Base-by-base conservation (phyloP, 1,140 invertebrate genomes). In the Lepeophtheirus salmonis region DNA sequence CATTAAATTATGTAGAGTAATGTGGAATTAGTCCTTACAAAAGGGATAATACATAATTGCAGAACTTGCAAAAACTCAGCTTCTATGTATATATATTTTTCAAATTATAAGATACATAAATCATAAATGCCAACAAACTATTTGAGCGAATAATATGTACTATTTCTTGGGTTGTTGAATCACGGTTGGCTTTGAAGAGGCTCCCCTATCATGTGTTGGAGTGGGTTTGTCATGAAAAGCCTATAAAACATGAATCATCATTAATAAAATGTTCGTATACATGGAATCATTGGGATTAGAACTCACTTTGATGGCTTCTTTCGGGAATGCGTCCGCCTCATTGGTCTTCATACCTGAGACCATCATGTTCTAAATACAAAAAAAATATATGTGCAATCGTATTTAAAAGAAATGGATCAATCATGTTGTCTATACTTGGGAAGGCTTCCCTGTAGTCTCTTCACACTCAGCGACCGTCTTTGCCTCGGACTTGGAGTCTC, bases 81-180 rank as follows among this genome's bases (percentile, higher is more conserved):
- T n/a, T n/a, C n/a, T n/a, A n/a, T n/a, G n/a, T n/a, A n/a, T n/a
- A n/a, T n/a, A n/a, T n/a, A n/a, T n/a, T n/a, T n/a, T n/a, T n/a
- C n/a, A n/a, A n/a, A n/a, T n/a, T n/a, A n/a, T n/a, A n/a, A n/a
- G n/a, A n/a, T n/a, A n/a, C n/a, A n/a, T n/a, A n/a, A n/a, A n/a
- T n/a, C n/a, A n/a, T n/a, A n/a, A n/a, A n/a, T n/a, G n/a, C n/a
- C n/a, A n/a, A n/a, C n/a, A n/a, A n/a, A n/a, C n/a, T n/a, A n/a
- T n/a, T n/a, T n/a, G n/a, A n/a, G n/a, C n/a, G n/a, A n/a, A n/a
- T n/a, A n/a, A n/a, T n/a, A n/a, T n/a, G n/a, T n/a, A n/a, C 52
- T 54, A 54, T 54, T 54, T 54, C 21, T 22, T 54, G 52, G 52
- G 52, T 22, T 54, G 52, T n/a, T 54, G 52, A 20, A 54, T 54